phyloP scores from a whole-genome alignment of 2,113 vertebrate species.

The Peromyscus polionotus region DNA sequence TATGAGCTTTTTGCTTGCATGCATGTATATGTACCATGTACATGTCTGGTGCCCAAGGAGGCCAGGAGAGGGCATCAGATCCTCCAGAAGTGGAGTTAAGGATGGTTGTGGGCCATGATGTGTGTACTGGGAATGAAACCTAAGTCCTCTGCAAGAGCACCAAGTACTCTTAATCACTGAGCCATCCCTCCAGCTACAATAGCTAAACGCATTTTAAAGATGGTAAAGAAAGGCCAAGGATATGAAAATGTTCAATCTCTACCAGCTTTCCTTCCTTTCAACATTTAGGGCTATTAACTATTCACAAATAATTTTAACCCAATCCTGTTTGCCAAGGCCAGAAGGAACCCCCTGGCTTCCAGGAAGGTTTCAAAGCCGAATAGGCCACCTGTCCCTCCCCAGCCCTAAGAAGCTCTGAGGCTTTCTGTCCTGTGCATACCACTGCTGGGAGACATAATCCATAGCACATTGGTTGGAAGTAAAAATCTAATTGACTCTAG shows the following conservation, averaged over 20 bases:
- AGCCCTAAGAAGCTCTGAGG: not conserved
- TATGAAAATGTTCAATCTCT: conserved; percentile 31
- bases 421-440: not conserved
- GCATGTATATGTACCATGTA: not conserved
- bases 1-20: not conserved
- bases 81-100: not conserved
- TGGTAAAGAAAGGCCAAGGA: conserved; percentile 22
- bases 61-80: not conserved
- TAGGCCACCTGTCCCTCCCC: not conserved
- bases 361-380: not conserved
- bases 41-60: not conserved
- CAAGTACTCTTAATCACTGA: not conserved
- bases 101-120: not conserved
- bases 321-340: not conserved
- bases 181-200: not conserved
- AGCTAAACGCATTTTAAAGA: not conserved
- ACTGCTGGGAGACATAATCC: not conserved
- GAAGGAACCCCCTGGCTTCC: not conserved
- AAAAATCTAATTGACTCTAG: not conserved
- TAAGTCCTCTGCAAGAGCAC: not conserved
- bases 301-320: conserved; percentile 24
- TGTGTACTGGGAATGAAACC: not conserved
- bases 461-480: not conserved
- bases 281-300: not conserved
- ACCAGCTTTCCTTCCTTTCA: conserved; percentile 22